Evolutionary conservation across 2,888 invertebrate species (phyloP).

Genomic region (Tenthredo mesomela): DNA sequence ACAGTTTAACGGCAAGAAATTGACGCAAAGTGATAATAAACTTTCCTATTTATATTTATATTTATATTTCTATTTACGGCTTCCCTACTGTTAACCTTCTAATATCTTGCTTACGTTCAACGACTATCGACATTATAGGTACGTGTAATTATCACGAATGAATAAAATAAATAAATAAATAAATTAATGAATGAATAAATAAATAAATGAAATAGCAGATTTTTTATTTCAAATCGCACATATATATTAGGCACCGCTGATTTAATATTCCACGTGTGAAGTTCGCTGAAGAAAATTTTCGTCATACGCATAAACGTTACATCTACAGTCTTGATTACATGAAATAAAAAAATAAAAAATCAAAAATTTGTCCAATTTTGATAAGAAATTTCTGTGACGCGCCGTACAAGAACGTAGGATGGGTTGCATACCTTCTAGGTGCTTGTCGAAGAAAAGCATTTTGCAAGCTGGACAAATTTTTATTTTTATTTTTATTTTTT

Average conservation of each 20-base stretch:
- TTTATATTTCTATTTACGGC: background rate
- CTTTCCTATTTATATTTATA: slow-evolving; percentile 50
- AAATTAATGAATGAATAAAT: background rate
- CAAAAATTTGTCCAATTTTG: background rate
- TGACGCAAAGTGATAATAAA: slow-evolving; percentile 57
- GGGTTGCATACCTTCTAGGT: slow-evolving; percentile 41
- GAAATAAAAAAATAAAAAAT: background rate
- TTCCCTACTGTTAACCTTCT: background rate
- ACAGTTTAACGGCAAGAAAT: slow-evolving; percentile 32
- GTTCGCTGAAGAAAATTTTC: background rate
- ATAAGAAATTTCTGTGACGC: background rate
- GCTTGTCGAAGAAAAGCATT: background rate
- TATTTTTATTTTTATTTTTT: too few relatives aligned
- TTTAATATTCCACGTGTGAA: background rate
- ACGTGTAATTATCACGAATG: background rate
- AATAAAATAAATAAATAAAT: background rate
- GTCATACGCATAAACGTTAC: background rate
- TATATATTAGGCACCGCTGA: background rate
- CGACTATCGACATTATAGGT: background rate
- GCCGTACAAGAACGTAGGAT: slow-evolving; percentile 26
- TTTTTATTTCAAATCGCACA: background rate
- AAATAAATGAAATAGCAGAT: background rate
- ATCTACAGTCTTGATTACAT: background rate
- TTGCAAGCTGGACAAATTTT: background rate
- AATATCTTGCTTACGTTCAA: background rate